Evolutionary conservation across 2,888 invertebrate genomes (phyloP).

Genomic region (Aphrophora alni): DNA sequence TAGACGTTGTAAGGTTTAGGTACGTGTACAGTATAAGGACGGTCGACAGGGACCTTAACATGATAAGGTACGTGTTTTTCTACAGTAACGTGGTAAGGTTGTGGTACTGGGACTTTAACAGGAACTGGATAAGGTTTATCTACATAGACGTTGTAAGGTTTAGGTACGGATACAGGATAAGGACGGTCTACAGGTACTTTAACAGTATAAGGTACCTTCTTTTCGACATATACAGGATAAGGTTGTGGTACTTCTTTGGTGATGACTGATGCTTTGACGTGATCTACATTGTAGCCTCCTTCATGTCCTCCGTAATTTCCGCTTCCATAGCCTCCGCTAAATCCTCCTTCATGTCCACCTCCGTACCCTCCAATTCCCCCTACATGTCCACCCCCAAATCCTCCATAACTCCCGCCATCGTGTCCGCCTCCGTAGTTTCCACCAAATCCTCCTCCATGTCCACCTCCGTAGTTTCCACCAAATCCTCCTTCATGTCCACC

Average conservation of each 20-base stretch:
- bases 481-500: slow-evolving; percentile 39
- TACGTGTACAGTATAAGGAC: slow-evolving; percentile 65
- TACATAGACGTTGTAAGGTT: slow-evolving; percentile 72
- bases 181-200: slow-evolving; percentile 65
- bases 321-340: slow-evolving; percentile 42
- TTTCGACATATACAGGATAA: slow-evolving; percentile 65
- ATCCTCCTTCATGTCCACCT: slow-evolving; percentile 39
- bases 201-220: slow-evolving; percentile 70
- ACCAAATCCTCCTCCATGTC: slow-evolving; percentile 31
- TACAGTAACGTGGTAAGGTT: slow-evolving; percentile 57
- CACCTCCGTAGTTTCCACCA: slow-evolving; percentile 42
- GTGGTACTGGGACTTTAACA: slow-evolving; percentile 71
- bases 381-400: slow-evolving; percentile 49
- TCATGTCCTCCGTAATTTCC: slow-evolving; percentile 48
- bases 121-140: slow-evolving; percentile 63
- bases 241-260: slow-evolving; percentile 77
- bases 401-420: slow-evolving; percentile 38
- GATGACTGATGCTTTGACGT: slow-evolving; percentile 75
- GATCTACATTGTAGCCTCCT: slow-evolving; percentile 58
- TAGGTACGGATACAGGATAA: slow-evolving; percentile 75
- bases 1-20: slow-evolving; percentile 80
- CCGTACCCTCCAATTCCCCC: too few relatives aligned
- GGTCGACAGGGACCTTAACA: slow-evolving; percentile 71
- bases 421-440: slow-evolving; percentile 31
- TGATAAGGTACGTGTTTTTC: slow-evolving; percentile 61